phyloP scores from a whole-genome alignment of 2,888 invertebrate species.

The Cantharis nigra region DNA sequence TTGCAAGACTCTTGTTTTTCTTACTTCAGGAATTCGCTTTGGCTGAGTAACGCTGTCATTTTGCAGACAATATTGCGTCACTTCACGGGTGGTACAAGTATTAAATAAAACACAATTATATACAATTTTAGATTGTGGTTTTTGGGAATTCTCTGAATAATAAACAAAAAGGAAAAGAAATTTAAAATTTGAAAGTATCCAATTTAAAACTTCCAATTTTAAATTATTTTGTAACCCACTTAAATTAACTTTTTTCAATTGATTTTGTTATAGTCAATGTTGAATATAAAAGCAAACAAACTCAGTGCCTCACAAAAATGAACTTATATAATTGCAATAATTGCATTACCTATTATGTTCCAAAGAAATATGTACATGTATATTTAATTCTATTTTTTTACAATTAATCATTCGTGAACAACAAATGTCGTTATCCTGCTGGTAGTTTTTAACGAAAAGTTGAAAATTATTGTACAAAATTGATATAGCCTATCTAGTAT shows the following conservation, averaged over 20 bases:
- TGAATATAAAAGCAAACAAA: not conserved
- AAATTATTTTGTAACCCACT: not conserved
- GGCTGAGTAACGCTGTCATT: constrained; percentile 34
- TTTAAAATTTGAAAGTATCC: not conserved
- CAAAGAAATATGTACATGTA: no score
- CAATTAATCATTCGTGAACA: no score
- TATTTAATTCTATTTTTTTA: no score
- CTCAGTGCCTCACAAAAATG: no score
- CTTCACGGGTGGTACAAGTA: constrained; percentile 14
- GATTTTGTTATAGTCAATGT: not conserved
- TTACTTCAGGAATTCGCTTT: constrained; percentile 25
- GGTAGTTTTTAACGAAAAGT: no score
- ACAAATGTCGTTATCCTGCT: no score
- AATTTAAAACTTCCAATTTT: not conserved
- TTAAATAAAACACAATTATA: not conserved
- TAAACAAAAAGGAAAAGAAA: not conserved
- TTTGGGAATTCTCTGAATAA: not conserved
- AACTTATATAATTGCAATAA: no score
- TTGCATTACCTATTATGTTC: no score
- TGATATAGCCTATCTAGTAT: no score
- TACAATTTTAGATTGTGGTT: not conserved
- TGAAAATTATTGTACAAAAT: no score
- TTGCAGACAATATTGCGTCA: constrained; percentile 33
- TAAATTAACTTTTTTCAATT: not conserved
- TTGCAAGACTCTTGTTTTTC: constrained; percentile 32